Evolutionary conservation across 1,140 invertebrate species (phyloP).

Genomic region (Lepidurus apus): DNA sequence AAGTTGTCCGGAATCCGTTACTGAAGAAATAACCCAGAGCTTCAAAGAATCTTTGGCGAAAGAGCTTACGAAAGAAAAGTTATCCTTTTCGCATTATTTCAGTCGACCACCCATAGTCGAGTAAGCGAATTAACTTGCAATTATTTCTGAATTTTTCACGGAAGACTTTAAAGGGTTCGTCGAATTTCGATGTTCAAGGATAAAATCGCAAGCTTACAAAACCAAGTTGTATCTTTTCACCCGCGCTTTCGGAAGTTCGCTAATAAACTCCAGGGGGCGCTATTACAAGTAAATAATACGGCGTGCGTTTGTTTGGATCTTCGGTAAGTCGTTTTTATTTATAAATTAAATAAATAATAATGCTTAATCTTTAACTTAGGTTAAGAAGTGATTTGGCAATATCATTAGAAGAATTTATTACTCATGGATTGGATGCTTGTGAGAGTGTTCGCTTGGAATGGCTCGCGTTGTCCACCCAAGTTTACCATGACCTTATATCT

Average conservation of each 20-base stretch:
- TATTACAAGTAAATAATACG: not conserved
- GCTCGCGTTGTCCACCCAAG: not conserved
- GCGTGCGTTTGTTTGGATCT: not conserved
- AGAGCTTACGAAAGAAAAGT: not conserved
- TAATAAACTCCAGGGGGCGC: not conserved
- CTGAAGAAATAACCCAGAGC: not conserved
- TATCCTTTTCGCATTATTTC: not conserved
- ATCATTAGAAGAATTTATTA: not conserved
- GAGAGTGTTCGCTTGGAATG: not conserved
- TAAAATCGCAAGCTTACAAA: not conserved
- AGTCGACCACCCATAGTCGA: not conserved
- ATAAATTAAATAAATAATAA: too few species aligned
- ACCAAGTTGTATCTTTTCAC: not conserved
- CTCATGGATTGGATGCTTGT: not conserved
- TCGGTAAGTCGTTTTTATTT: not conserved
- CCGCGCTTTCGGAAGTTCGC: conserved; percentile 1
- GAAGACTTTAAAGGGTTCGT: not conserved
- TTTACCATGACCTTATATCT: not conserved
- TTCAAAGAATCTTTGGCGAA: not conserved
- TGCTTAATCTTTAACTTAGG: not conserved
- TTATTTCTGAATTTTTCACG: not conserved
- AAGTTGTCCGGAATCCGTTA: not conserved
- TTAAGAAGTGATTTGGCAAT: not conserved
- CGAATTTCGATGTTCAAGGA: not conserved
- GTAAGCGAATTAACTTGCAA: not conserved